phyloP scores from a whole-genome alignment of 1,140 invertebrate species.

The Samia ricini region DNA sequence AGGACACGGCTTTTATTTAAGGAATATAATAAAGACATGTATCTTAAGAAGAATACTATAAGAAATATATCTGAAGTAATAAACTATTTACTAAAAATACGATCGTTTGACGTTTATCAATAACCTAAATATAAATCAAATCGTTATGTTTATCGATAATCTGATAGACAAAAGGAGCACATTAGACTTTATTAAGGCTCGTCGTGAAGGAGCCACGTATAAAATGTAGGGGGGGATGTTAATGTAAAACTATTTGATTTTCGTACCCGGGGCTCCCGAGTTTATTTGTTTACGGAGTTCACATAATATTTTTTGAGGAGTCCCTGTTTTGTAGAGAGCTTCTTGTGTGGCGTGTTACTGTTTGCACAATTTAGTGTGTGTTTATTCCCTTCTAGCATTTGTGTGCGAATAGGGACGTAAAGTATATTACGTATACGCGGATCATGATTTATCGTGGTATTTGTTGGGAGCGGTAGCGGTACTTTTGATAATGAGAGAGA shows the following conservation, averaged over 20 bases:
- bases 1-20: too few species aligned
- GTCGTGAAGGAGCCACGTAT: slow-evolving; percentile 33
- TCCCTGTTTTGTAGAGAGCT: slow-evolving; percentile 20
- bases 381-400: slow-evolving; percentile 39
- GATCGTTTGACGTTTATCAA: too few species aligned
- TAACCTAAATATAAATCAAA: slow-evolving; percentile 8
- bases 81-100: too few species aligned
- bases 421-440: slow-evolving; percentile 19
- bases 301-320: slow-evolving; percentile 34
- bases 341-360: slow-evolving; percentile 14
- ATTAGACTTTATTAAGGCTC: slow-evolving; percentile 57
- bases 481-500: background rate
- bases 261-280: slow-evolving; percentile 30
- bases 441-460: slow-evolving; percentile 13
- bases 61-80: too few species aligned
- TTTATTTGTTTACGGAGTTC: slow-evolving; percentile 48
- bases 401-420: slow-evolving; percentile 24
- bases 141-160: slow-evolving; percentile 17
- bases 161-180: slow-evolving; percentile 48
- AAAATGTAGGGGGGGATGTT: slow-evolving; percentile 52
- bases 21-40: too few species aligned
- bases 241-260: slow-evolving; percentile 61
- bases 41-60: too few species aligned
- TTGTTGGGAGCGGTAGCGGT: background rate
- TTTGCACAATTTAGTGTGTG: slow-evolving; percentile 46